These are phyloP conservation scores for Netelia fuscicornis DNA, from an alignment of 2,888 invertebrate species.

Conservation along the genomic window DNA sequence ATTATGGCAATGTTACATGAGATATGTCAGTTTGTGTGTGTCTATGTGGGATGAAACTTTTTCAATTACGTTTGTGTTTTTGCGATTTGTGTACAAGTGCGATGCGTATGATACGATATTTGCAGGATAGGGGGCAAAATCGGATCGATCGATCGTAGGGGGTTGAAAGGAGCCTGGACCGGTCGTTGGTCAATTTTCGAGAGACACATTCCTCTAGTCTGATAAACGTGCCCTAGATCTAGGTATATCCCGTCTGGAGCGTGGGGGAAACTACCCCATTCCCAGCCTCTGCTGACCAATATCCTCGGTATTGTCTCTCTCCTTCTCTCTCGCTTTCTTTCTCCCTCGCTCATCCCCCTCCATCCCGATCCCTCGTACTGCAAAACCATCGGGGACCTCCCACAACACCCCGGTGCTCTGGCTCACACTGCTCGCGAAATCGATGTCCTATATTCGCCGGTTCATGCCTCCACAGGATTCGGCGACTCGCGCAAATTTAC, in stretches of 20 bases:
- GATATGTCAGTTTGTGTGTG: not conserved
- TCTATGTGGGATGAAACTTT: not conserved
- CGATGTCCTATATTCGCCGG: constrained; percentile 28
- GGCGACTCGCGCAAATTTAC: constrained; percentile 68
- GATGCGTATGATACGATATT: constrained; percentile 4
- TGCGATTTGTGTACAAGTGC: not conserved
- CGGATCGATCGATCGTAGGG: constrained; percentile 42
- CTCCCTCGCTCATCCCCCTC: not conserved
- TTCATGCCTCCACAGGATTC: constrained; percentile 64
- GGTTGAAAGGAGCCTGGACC: constrained; percentile 22
- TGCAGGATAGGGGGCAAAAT: constrained; percentile 26
- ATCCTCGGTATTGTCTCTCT: constrained; percentile 41
- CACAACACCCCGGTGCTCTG: constrained; percentile 27
- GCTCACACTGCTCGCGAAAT: constrained; percentile 22
- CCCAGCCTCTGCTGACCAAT: constrained; percentile 50
- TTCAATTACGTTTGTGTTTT: not conserved
- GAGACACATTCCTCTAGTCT: constrained; percentile 60
- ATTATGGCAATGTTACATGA: not conserved
- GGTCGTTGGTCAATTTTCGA: constrained; percentile 62
- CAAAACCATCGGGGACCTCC: constrained; percentile 4
- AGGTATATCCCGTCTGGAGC: constrained; percentile 60
- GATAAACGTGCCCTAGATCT: constrained; percentile 64
- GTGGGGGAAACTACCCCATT: constrained; percentile 17
- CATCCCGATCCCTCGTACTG: not conserved
- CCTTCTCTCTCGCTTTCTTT: constrained; percentile 18